Conservation (phyloP, 2,888 invertebrate genomes). For the Harpagoxenus sublaevis region DNA sequence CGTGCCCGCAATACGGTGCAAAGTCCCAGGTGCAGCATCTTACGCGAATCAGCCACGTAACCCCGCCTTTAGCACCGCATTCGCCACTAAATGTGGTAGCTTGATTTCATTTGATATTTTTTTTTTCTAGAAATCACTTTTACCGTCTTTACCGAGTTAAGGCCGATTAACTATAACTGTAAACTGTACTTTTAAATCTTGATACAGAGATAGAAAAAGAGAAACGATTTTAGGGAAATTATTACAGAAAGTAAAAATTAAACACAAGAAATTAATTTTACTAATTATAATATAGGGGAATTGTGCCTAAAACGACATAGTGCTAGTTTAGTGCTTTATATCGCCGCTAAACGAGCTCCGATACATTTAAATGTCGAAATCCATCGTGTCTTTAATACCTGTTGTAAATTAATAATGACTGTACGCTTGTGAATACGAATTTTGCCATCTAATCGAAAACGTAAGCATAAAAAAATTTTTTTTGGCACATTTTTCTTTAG, state of each 20-base stretch:
- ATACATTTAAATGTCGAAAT: no score
- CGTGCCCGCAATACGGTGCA: constrained; percentile 33
- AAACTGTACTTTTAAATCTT: neutral
- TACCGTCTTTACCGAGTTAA: neutral
- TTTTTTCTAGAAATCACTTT: neutral
- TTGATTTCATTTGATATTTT: constrained; percentile 13
- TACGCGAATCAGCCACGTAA: constrained; percentile 35
- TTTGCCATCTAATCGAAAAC: no score
- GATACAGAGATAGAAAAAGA: neutral
- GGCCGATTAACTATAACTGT: neutral
- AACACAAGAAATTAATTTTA: neutral
- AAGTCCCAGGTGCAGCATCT: constrained; percentile 49
- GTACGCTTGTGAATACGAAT: no score
- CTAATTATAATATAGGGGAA: neutral
- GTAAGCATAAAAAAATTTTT: no score
- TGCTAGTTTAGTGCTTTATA: no score
- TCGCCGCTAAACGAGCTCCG: no score
- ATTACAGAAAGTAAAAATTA: neutral
- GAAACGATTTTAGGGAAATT: neutral
- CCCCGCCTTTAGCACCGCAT: constrained; percentile 9
- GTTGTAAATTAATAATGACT: no score
- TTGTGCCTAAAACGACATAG: no score
- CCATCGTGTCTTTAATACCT: no score
- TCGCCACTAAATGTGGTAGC: constrained; percentile 7
- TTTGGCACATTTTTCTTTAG: no score